Evolutionary conservation across 2,888 invertebrate species (phyloP).

Genomic region (Caradrina kadenii): DNA sequence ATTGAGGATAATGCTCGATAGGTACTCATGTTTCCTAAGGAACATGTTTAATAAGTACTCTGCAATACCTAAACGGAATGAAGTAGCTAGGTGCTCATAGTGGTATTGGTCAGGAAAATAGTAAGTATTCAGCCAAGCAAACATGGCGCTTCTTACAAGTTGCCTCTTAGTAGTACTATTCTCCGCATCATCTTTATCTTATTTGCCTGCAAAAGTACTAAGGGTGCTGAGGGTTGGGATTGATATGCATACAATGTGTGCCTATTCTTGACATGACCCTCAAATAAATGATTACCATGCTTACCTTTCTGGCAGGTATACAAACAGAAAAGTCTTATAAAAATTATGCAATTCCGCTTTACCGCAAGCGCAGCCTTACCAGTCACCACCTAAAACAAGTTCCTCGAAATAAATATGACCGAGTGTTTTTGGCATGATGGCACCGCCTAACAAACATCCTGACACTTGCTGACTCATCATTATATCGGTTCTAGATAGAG

Average conservation of each 20-base stretch:
- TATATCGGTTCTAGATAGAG: slow-evolving; percentile 38
- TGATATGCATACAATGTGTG: too few relatives aligned
- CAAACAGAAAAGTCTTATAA: neutral
- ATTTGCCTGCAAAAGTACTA: too few relatives aligned
- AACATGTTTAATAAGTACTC: neutral
- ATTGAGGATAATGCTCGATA: slow-evolving; percentile 46
- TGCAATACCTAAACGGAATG: neutral
- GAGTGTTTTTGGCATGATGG: slow-evolving; percentile 48
- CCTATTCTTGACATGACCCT: too few relatives aligned
- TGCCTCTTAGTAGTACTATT: neutral
- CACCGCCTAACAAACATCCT: slow-evolving; percentile 48
- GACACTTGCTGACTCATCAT: slow-evolving; percentile 51
- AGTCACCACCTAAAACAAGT: slow-evolving; percentile 40
- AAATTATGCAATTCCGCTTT: neutral
- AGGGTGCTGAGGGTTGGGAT: too few relatives aligned
- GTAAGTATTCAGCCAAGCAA: neutral
- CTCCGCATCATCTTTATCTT: too few relatives aligned
- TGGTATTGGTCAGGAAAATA: neutral
- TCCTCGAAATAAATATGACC: slow-evolving; percentile 52
- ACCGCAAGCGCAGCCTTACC: slow-evolving; percentile 26
- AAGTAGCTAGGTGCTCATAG: neutral
- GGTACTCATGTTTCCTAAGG: neutral
- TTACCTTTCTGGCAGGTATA: neutral
- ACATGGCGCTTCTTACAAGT: neutral
- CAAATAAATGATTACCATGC: too few relatives aligned